Percentiles rank a stretch among this genome's conserved stretches.
Evolutionary conservation across 2,888 invertebrate species (phyloP).

Genomic region (Drosophila neoperkinsi): DNA sequence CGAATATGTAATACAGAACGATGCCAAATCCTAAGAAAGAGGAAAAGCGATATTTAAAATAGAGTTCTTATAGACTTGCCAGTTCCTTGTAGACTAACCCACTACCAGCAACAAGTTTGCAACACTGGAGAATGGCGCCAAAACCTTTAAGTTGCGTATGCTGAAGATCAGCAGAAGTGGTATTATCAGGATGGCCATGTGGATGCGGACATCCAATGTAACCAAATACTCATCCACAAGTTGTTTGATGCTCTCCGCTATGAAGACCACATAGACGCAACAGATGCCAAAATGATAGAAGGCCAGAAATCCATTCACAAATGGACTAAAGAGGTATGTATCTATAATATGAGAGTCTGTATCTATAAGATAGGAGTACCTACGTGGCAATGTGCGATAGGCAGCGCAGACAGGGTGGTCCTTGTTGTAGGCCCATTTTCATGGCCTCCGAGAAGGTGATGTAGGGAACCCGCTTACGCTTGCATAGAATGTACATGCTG

Average conservation of each 20-base stretch:
- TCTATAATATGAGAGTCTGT: not conserved
- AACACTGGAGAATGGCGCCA: conserved; percentile 96
- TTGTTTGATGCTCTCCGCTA: conserved; percentile 93
- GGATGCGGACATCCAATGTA: conserved; percentile 86
- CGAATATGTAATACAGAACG: conserved; percentile 93
- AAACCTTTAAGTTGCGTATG: conserved; percentile 91
- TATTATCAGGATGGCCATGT: conserved; percentile 88
- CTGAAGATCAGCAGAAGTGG: conserved; percentile 90
- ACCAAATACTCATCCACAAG: conserved; percentile 88
- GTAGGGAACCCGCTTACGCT: conserved; percentile 89
- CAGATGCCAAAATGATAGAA: conserved; percentile 98
- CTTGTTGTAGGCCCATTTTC: conserved; percentile 90
- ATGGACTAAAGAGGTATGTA: conserved; percentile 86
- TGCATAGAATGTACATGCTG: conserved; percentile 86
- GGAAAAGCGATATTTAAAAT: not conserved
- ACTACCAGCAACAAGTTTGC: conserved; percentile 94
- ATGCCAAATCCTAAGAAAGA: conserved; percentile 88
- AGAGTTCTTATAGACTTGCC: not conserved
- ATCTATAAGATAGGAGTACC: conserved; percentile 42
- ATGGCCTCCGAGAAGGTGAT: conserved; percentile 94
- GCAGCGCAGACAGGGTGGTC: conserved; percentile 88
- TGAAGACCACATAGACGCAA: conserved; percentile 98
- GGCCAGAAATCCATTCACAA: conserved; percentile 92
- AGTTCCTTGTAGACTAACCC: conserved; percentile 82
- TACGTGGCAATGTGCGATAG: conserved; percentile 87